Base-by-base conservation (phyloP, 2,113 vertebrate species). In the Atrichornis clamosus region DNA sequence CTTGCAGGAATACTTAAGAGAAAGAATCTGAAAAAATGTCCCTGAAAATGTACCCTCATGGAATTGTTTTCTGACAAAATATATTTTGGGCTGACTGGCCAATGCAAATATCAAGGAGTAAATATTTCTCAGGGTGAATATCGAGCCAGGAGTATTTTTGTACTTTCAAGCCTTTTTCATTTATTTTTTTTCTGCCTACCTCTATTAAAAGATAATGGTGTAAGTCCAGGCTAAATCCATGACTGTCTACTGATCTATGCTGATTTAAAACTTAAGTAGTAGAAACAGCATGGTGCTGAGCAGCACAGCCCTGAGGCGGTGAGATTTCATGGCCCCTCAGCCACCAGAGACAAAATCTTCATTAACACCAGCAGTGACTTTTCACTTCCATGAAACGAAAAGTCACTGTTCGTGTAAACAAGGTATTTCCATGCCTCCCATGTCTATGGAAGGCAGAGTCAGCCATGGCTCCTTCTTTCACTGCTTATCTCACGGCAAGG, bases 21-120 rank as follows among this genome's bases (percentile, higher is more conserved):
- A 74, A 84, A 74, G 23, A 64, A 20, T 53, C 20, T 49, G 47
- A 55, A 70, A 76, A 86, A 47, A n/a, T 1, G 7, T 52, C 15
- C 47, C 52, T 1, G 1, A 74, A 95, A 89, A 92, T 53, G 28
- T 89, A 84, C 49, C 74, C 87, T 89, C n/a, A 44, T 62, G 21
- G 58, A 78, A 53, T 58, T 91, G 15, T 69, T 91, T 94, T 91
- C 69, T 94, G 53, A 58, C 77, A 94, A 95, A 91, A 91, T 5
- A 42, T 76, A 64, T 89, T 87, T 95, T 87, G 77, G 60, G 32
- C 52, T 89, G 56, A 35, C 33, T 68, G 52, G 33, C 27, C 56
- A 88, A 70, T 44, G 21, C 39, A 95, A 89, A 93, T 81, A 19
- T 86, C 89, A 95, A 90, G 44, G 52, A 90, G 41, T 64, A 95